Percentiles rank a stretch among this genome's conserved stretches.
These are phyloP conservation scores for Orthosia gracilis DNA, from an alignment of 2,888 invertebrate species.

Conservation along the genomic window DNA sequence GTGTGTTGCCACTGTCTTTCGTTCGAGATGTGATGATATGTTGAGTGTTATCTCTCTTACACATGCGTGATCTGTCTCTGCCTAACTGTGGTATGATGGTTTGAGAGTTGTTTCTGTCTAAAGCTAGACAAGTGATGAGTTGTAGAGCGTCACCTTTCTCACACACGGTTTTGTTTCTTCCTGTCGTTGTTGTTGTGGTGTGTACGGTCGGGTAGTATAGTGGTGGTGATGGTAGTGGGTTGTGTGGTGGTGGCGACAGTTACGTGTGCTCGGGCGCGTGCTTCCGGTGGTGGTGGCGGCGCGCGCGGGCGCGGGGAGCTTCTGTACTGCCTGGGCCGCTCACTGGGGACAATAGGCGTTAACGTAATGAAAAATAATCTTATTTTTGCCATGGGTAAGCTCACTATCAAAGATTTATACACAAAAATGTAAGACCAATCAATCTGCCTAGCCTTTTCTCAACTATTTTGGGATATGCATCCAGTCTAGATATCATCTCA, in stretches of 20 bases:
- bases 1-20: neutral
- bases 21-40: neutral
- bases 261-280: conserved; percentile 85
- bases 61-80: no score
- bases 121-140: no score
- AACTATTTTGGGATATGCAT: no score
- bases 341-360: conserved; percentile 20
- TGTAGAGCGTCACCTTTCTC: neutral
- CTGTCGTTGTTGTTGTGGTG: neutral
- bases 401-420: no score
- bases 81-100: no score
- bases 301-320: conserved; percentile 67
- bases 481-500: no score
- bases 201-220: neutral
- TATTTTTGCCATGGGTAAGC: no score
- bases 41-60: neutral
- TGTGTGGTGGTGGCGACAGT: conserved; percentile 2
- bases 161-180: neutral
- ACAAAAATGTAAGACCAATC: no score
- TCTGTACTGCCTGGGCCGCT: conserved; percentile 51
- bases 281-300: conserved; percentile 79
- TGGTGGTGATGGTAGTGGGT: neutral
- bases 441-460: no score
- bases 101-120: no score
- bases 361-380: no score